These are phyloP conservation scores for Lasioglossum lativentre DNA, from an alignment of 2,888 invertebrate species.

Conservation along the genomic window DNA sequence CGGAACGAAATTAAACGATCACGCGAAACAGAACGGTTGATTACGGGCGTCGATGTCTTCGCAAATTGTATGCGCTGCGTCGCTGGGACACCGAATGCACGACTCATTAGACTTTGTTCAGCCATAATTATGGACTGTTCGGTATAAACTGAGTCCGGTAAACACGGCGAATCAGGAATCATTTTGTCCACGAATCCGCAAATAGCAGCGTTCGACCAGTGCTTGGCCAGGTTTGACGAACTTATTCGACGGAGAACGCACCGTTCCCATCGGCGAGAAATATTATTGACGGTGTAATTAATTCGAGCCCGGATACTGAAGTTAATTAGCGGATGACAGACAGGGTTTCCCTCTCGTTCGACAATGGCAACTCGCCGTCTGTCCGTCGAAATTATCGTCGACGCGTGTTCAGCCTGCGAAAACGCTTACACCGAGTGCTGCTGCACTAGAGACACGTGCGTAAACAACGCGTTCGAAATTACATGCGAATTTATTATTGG, in stretches of 20 bases:
- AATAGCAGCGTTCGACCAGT: neutral
- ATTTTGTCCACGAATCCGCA: neutral
- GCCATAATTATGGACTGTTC: constrained; percentile 8
- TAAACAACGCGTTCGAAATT: constrained; percentile 1
- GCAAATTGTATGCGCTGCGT: neutral
- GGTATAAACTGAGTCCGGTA: neutral
- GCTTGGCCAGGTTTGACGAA: neutral
- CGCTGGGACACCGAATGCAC: neutral
- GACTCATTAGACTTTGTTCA: constrained; percentile 11
- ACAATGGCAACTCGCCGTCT: neutral
- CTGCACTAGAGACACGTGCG: neutral
- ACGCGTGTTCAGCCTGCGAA: neutral
- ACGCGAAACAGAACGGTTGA: neutral
- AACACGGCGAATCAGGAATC: neutral
- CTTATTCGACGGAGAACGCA: neutral
- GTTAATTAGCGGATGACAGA: neutral
- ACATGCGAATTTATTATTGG: neutral
- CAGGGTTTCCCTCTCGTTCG: neutral
- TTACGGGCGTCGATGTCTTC: neutral
- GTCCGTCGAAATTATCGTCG: neutral
- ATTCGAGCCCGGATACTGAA: neutral
- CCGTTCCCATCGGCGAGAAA: constrained; percentile 6
- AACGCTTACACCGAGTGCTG: neutral
- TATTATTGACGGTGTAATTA: constrained; percentile 13
- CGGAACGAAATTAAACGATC: neutral